Evolutionary conservation across 2,113 vertebrate genomes (phyloP).

Genomic region (Hydrochoerus hydrochaeris): DNA sequence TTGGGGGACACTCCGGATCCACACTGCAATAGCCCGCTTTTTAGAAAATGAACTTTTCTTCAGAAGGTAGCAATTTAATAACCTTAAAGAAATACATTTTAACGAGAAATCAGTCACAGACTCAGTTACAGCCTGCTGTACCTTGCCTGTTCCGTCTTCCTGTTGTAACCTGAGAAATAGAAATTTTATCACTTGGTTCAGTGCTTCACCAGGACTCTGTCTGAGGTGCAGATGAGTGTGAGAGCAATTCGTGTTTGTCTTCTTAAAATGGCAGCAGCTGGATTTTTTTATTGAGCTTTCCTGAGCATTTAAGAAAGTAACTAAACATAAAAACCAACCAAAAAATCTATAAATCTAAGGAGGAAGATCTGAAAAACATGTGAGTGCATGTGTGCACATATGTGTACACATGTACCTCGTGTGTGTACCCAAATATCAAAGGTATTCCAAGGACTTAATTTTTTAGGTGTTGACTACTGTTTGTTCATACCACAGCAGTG

Average conservation of each 20-base stretch:
- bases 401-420: rapidly evolving
- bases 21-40: not conserved
- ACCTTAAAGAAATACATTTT: not conserved
- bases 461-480: slow-evolving; percentile 87
- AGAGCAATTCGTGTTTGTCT: slow-evolving; percentile 30
- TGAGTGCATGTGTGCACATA: not conserved
- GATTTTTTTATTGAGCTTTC: slow-evolving; percentile 50
- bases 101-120: not conserved
- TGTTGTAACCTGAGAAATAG: not conserved
- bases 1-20: not conserved
- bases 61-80: not conserved
- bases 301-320: not conserved
- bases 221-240: not conserved
- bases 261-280: slow-evolving; percentile 69
- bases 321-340: not conserved
- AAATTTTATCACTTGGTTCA: not conserved
- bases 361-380: not conserved
- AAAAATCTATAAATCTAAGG: not conserved
- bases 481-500: slow-evolving; percentile 91
- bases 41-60: not conserved
- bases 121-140: not conserved
- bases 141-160: not conserved
- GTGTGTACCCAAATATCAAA: slow-evolving; percentile 60
- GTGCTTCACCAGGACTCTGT: not conserved
- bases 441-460: slow-evolving; percentile 42